Conservation (phyloP, 2,113 vertebrate genomes). For the Neolamprologus caudopunctatus region DNA sequence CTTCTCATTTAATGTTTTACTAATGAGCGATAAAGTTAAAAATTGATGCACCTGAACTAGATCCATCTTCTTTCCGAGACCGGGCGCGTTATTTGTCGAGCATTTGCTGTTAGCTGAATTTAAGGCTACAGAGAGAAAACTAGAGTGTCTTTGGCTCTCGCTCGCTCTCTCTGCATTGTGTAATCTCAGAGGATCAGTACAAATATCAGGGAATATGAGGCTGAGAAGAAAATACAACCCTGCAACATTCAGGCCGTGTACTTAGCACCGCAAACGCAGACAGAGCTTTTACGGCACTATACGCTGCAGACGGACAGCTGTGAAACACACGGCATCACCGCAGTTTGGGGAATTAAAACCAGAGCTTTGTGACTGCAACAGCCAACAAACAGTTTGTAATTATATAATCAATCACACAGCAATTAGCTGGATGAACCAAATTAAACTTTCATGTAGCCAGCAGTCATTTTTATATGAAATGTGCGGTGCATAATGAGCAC, state of each 20-base stretch:
- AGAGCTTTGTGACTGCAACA: neutral
- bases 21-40: conserved; percentile 34
- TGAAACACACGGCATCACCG: neutral
- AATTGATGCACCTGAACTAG: conserved; percentile 31
- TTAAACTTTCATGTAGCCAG: conserved; percentile 57
- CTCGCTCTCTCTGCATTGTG: neutral
- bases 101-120: neutral
- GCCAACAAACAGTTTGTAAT: conserved; percentile 43
- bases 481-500: conserved; percentile 29
- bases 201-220: conserved; percentile 14
- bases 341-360: neutral
- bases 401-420: conserved; percentile 53
- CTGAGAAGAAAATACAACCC: neutral
- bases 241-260: neutral
- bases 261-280: neutral
- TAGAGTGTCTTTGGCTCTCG: neutral
- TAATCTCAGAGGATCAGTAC: conserved; percentile 19
- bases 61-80: conserved; percentile 8
- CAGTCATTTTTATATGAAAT: conserved; percentile 43
- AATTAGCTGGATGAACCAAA: conserved; percentile 52
- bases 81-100: neutral
- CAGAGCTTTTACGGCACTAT: neutral
- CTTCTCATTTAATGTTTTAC: conserved; percentile 32
- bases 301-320: neutral
- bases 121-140: conserved; percentile 3